Base-by-base conservation (phyloP, 2,888 invertebrate species). In the Epistrophe grossulariae region DNA sequence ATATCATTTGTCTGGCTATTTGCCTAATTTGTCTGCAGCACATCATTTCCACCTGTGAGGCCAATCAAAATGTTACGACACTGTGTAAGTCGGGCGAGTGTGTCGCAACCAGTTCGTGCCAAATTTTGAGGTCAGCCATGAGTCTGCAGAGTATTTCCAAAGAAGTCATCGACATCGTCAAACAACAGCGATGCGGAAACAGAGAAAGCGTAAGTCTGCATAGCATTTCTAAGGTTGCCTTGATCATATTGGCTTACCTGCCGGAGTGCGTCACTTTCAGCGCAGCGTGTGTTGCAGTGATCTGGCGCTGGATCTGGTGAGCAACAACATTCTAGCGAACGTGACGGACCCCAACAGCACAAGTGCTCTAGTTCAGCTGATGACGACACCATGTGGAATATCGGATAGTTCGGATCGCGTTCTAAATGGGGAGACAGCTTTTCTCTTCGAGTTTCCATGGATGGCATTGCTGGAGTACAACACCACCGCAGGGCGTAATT, bases 361-460 rank as follows among this genome's bases (percentile, higher is more conserved):
- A 0, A 2, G 43, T 24, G 79, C 50, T 59, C 48, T 83, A 59
- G 87, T 74, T 13, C 40, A 79, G 60, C 66, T 87, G 66, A 74
- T 87, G 76, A 76, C 66, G n/a, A 59, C 35, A 59, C 76, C 76
- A n/a, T 87, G 87, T 45, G 82, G 87, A 11, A 48, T 40, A 59
- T 82, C 87, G 4, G 31, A 45, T 73, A 70, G 59, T 71, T 82
- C 82, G 38, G 60, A 71, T 60, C 70, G 70, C 35, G 40, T 71
- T 45, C 10, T 71, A 15, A 83, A 83, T 73, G 87, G 79, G 2
- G 45, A 59, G 45, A 70, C 59, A 10, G 79, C 87, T 45, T 79
- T 79, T 43, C 76, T 83, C 11, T 76, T 55, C 8, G 83, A 87
- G 40, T 87, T 79, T 72, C 83, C 87, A 76, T 87, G 87, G 87